These are phyloP conservation scores for Rousettus leschenaultii DNA, from an alignment of 2,113 vertebrate genomes.

Conservation along the genomic window DNA sequence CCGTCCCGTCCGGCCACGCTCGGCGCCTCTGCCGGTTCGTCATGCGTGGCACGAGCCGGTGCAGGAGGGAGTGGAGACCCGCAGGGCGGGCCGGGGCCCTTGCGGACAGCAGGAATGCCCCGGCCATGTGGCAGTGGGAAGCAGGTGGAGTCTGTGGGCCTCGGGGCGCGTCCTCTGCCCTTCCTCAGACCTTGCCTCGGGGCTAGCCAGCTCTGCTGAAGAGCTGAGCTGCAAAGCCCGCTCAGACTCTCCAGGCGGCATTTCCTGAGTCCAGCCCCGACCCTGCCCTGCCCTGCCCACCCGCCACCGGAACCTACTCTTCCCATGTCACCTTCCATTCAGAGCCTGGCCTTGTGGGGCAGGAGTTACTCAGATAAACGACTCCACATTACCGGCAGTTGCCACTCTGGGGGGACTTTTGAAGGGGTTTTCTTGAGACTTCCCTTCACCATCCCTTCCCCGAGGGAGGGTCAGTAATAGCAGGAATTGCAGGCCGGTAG, in stretches of 20 bases:
- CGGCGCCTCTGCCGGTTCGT: neutral
- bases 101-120: neutral
- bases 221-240: neutral
- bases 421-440: neutral
- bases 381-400: neutral
- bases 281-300: too few relatives aligned
- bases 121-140: rapidly evolving
- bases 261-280: neutral
- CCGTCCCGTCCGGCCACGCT: neutral
- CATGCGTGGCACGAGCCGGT: rapidly evolving
- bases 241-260: neutral
- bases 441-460: neutral
- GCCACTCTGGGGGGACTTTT: neutral
- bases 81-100: neutral
- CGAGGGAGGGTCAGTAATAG: rapidly evolving
- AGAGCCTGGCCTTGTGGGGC: rapidly evolving
- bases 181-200: neutral
- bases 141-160: rapidly evolving
- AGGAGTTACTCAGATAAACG: neutral
- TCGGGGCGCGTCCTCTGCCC: neutral
- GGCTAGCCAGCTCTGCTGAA: neutral
- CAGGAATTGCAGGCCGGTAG: neutral
- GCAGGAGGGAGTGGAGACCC: too few relatives aligned
- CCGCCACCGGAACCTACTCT: neutral
- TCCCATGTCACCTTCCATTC: neutral